Evolutionary conservation across 2,888 invertebrate species (phyloP), one percentile per base, ranked within the genome.

Genomic region (Ornithoptera alexandrae): DNA sequence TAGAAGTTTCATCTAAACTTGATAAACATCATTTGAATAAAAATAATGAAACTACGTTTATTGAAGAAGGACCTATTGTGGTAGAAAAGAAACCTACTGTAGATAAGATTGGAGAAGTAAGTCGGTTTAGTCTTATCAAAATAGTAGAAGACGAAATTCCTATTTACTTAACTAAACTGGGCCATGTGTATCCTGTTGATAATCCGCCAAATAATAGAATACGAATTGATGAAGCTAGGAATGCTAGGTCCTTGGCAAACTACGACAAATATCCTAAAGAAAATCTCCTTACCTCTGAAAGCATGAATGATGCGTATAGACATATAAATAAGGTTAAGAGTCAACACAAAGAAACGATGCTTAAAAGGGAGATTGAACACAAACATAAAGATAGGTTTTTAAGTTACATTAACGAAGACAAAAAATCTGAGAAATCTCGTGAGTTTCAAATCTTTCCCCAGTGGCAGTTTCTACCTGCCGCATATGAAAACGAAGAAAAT

Each of bases 61-160:
- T 93, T 63, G 93, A 93, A 81, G 91, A 92, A 75, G 92, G 93
- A 0, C 83, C 91, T 77, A 86, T 93, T 1, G 92, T 91, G 78
- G 86, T 94, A n/a, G 94, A 95, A 79, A 93, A 93, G 72, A 88
- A 94, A 78, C 94, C 95, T 0, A 93, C 93, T 20, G 78, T 94
- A 1, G 94, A 95, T 77, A 94, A 94, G 87, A 93, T 96, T 72
- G 95, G 95, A 61, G 95, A 95, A 84, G 94, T 96, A 0, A 95
- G 94, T 81, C 93, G 95, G 74, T 94, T 94, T 53, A 95, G 95
- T 74, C 90, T 94, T 24, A 95, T 96, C 20, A 95, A 95, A 82
- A 92, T 95, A 66, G 93, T 95, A 4, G 95, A 94, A 84, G 93
- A 93, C 76, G 93, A 93, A 77, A 92, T 93, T 18, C 93, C 93